Percentiles rank a stretch among this genome's conserved stretches.
phyloP scores from a whole-genome alignment of 2,797 vertebrate species.

The Sebastes itinus region DNA sequence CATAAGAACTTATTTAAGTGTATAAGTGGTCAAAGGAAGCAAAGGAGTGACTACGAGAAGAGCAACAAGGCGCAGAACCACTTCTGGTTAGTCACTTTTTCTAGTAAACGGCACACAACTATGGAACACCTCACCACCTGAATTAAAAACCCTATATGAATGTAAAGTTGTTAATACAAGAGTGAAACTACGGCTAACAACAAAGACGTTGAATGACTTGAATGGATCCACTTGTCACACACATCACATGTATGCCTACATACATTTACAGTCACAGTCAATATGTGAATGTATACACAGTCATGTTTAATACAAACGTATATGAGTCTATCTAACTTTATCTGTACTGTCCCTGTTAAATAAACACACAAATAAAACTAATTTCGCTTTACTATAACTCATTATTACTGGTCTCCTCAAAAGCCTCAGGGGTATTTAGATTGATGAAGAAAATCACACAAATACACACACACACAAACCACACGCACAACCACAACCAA shows the following conservation, averaged over 20 bases:
- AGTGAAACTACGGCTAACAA: neutral
- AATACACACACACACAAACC: neutral
- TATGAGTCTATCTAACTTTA: neutral
- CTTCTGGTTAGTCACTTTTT: neutral
- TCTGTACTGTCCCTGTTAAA: neutral
- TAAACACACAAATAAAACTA: neutral
- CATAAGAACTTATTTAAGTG: neutral
- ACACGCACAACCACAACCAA: neutral
- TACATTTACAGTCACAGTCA: neutral
- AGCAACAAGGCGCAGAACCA: neutral
- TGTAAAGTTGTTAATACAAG: neutral
- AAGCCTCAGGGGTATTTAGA: neutral
- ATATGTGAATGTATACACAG: neutral
- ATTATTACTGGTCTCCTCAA: neutral
- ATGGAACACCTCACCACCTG: neutral
- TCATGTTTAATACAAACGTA: neutral
- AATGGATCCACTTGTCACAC: neutral
- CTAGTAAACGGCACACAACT: neutral
- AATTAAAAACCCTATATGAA: neutral
- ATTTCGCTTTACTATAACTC: neutral
- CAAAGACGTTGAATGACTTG: neutral
- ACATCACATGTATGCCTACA: neutral
- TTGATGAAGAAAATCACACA: neutral
- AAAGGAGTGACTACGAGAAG: neutral
- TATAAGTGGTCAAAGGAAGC: neutral